Evolutionary conservation across 1,140 invertebrate species (phyloP).

Genomic region (Drusus annulatus): DNA sequence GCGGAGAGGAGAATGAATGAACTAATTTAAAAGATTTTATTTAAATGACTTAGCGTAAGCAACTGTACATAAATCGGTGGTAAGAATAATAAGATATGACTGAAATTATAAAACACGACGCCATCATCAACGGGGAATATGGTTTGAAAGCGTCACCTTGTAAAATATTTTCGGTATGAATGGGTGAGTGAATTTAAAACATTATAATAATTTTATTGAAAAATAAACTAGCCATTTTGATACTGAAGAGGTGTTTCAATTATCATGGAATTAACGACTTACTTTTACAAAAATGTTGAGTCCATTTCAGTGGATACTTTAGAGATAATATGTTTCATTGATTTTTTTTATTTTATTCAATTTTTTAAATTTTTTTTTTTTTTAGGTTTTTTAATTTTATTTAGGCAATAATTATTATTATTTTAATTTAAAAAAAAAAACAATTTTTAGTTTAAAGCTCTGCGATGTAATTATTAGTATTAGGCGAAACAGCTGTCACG

Average conservation of each 20-base stretch:
- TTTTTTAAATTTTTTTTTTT: too few species aligned
- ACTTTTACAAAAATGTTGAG: neutral
- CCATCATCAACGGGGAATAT: slow-evolving; percentile 30
- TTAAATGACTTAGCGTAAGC: slow-evolving; percentile 55
- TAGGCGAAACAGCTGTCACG: too few species aligned
- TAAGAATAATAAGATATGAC: slow-evolving; percentile 31
- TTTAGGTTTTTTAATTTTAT: too few species aligned
- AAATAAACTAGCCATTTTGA: slow-evolving; percentile 57
- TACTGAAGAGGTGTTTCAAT: neutral
- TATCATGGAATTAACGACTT: too few species aligned
- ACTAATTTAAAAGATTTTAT: slow-evolving; percentile 49
- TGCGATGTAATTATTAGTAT: too few species aligned
- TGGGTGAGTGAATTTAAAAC: slow-evolving; percentile 54
- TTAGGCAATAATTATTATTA: too few species aligned
- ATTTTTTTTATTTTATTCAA: too few species aligned
- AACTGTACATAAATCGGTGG: slow-evolving; percentile 53
- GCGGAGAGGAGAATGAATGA: slow-evolving; percentile 58
- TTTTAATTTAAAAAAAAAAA: too few species aligned
- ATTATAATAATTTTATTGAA: slow-evolving; percentile 57
- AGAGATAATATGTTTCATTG: too few species aligned
- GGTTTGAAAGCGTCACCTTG: slow-evolving; percentile 48
- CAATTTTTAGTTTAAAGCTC: too few species aligned
- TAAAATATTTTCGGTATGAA: slow-evolving; percentile 55
- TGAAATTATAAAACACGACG: slow-evolving; percentile 45
- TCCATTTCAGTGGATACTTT: neutral